These are phyloP conservation scores for Lomographa bimaculata DNA, from an alignment of 2,888 invertebrate genomes.

Conservation along the genomic window DNA sequence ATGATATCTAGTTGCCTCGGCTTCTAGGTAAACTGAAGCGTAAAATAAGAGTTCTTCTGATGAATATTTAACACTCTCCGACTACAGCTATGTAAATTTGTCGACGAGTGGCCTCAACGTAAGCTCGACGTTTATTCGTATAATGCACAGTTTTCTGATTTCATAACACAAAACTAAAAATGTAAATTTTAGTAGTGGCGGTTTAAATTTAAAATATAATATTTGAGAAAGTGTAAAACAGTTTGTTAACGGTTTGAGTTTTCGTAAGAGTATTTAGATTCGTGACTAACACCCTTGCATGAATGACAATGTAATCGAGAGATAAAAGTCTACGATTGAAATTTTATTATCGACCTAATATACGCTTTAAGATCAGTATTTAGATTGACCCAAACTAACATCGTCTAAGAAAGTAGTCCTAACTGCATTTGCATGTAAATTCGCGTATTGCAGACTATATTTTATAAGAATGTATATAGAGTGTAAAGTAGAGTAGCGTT, in stretches of 20 bases:
- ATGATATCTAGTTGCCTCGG: conserved; percentile 24
- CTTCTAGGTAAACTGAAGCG: conserved; percentile 61
- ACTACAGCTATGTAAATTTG: conserved; percentile 30
- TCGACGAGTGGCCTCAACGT: conserved; percentile 25
- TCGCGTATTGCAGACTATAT: conserved; percentile 22
- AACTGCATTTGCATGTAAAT: conserved; percentile 43
- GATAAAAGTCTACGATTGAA: too few relatives aligned
- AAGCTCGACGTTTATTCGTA: conserved; percentile 18
- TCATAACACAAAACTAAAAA: conserved; percentile 2
- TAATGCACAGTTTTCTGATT: conserved; percentile 18
- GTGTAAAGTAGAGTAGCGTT: conserved; percentile 44
- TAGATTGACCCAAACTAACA: conserved; percentile 10
- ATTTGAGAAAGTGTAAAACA: too few relatives aligned
- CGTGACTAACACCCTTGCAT: conserved; percentile 40
- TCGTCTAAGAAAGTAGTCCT: conserved; percentile 4
- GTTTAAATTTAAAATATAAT: conserved; percentile 10
- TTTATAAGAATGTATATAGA: conserved; percentile 25
- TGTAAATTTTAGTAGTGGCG: conserved; percentile 5
- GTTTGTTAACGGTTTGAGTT: too few relatives aligned
- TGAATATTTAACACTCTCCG: conserved; percentile 47
- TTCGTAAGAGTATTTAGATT: conserved; percentile 26
- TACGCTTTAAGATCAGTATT: conserved; percentile 4
- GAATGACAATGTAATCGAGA: not conserved
- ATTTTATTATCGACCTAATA: conserved; percentile 1
- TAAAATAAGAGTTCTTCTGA: conserved; percentile 57